These are phyloP conservation scores for Drosophila pseudotakahashii DNA, from an alignment of 2,888 invertebrate species.

Conservation along the genomic window DNA sequence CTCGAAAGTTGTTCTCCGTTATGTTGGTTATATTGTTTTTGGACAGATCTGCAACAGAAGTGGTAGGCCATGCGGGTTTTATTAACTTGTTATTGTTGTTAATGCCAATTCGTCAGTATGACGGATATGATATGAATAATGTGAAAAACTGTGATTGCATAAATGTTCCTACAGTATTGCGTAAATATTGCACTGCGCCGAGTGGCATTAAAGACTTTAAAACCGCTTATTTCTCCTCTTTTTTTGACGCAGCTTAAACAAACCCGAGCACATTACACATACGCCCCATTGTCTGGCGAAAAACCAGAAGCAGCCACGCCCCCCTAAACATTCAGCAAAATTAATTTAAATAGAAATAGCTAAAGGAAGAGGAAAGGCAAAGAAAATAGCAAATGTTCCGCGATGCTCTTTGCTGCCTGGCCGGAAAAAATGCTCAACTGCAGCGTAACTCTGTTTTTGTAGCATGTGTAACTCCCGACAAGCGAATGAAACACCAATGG, in stretches of 20 bases:
- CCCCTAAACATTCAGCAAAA: constrained; percentile 63
- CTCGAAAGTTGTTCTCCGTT: constrained; percentile 90
- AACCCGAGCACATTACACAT: constrained; percentile 60
- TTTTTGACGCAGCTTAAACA: constrained; percentile 9
- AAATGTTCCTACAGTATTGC: neutral
- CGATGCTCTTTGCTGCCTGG: constrained; percentile 26
- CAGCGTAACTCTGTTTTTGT: constrained; percentile 41
- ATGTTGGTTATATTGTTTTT: constrained; percentile 90
- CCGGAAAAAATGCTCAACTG: constrained; percentile 47
- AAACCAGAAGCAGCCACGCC: constrained; percentile 55
- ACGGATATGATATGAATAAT: neutral
- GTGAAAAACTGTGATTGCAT: neutral
- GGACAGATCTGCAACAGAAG: constrained; percentile 86
- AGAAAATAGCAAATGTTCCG: constrained; percentile 50
- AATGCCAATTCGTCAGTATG: neutral
- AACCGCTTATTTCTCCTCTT: neutral
- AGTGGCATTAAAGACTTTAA: neutral
- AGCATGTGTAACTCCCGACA: constrained; percentile 58
- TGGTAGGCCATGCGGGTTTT: neutral
- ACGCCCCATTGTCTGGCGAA: constrained; percentile 69
- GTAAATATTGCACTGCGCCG: neutral
- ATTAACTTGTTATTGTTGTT: neutral
- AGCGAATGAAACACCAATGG: constrained; percentile 45
- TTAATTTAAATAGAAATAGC: constrained; percentile 73
- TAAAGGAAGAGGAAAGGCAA: constrained; percentile 15